Conservation (phyloP, 1,140 invertebrate genomes). For the Linepithema humile region DNA sequence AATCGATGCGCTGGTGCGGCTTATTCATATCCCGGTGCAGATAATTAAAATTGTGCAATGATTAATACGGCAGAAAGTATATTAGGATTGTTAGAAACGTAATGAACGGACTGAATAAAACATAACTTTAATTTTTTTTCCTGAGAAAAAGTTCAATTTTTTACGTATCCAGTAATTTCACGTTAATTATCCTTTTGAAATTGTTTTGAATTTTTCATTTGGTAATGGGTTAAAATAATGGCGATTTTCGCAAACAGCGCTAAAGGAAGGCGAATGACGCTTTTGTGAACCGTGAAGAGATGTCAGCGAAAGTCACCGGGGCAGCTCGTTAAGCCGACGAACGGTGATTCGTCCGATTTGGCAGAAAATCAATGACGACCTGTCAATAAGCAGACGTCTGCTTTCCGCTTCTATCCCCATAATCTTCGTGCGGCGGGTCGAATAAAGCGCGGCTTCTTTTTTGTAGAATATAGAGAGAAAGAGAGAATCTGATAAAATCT, state of each 20-base stretch:
- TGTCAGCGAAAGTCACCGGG: slow-evolving; percentile 40
- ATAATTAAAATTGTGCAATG: slow-evolving; percentile 32
- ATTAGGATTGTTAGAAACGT: neutral
- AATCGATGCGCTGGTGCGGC: neutral
- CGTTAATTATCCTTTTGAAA: neutral
- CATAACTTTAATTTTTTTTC: neutral
- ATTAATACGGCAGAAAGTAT: neutral
- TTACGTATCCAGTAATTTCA: neutral
- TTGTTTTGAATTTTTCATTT: neutral
- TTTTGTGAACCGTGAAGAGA: slow-evolving; percentile 29
- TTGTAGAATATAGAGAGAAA: slow-evolving; percentile 39
- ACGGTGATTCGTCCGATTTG: slow-evolving; percentile 61
- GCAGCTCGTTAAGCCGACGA: slow-evolving; percentile 44
- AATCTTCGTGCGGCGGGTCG: slow-evolving; percentile 46
- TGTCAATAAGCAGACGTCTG: slow-evolving; percentile 59
- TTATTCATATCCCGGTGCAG: neutral
- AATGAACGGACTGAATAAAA: neutral
- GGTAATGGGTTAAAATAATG: slow-evolving; percentile 25
- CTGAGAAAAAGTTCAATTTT: neutral
- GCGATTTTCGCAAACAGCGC: slow-evolving; percentile 26
- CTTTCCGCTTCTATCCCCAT: slow-evolving; percentile 48
- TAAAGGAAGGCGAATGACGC: slow-evolving; percentile 29
- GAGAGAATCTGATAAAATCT: slow-evolving; percentile 54
- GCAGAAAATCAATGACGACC: slow-evolving; percentile 66
- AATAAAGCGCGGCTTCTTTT: slow-evolving; percentile 37